Base-by-base conservation (phyloP, 2,113 vertebrate genomes). In the Pseudorhombus dupliciocellatus region DNA sequence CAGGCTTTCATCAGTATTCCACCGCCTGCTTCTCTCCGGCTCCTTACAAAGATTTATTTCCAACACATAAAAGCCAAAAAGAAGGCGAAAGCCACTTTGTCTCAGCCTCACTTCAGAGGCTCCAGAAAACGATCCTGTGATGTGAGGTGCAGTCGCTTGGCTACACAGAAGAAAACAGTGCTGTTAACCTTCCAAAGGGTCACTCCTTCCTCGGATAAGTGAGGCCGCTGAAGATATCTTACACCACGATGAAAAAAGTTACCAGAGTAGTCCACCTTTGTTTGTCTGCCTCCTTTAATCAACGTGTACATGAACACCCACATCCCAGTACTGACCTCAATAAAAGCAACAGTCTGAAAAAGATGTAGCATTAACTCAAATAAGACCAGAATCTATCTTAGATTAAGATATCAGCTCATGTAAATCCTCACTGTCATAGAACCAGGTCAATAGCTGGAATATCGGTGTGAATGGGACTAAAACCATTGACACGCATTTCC, bases 81-180 rank as follows among this genome's bases (percentile, higher is more conserved):
- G 75, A 18, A n/a, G 46, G 75, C 56, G 22, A 4, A 65, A 79
- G 66, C 64, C 18, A 40, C 46, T 73, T 66, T n/a, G 15, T 31
- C 46, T 57, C n/a, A 56, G n/a, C 14, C 34, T n/a, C 15, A 31
- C 37, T 66, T 7, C 62, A 26, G 66, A 64, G n/a, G n/a, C 37
- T 24, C 46, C 18, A 50, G 54, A 0, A 73, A 40, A 5, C 42
- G 53, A 79, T 42, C 42, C 40, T 0, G 2, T 14, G 69, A 57
- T 4, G 8, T 11, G 0, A 25, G 16, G 12, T 56, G 53, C 51
- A 18, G 51, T 78, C 51, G 51, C 58, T 7, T 56, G 42, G 80
- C 57, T 56, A 76, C 82, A 53, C 18, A 66, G 21, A 18, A 40
- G 24, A 64, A 67, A 56, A 59, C 28, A 67, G 55, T 30, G 42